phyloP scores from a whole-genome alignment of 1,140 invertebrate genomes.

The Temnothorax nylanderi region DNA sequence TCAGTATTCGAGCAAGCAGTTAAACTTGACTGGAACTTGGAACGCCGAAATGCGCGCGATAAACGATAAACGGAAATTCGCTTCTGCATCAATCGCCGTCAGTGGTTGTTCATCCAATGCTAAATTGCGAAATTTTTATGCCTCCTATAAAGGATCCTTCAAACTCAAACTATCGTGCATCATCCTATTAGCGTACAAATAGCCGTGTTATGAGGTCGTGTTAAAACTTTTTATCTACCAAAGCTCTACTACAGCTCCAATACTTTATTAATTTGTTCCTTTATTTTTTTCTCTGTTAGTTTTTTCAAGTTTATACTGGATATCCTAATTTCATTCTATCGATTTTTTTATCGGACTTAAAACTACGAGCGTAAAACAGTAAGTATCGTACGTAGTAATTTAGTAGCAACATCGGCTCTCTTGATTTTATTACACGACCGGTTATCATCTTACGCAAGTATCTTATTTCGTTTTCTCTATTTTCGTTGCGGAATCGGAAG shows the following conservation, averaged over 20 bases:
- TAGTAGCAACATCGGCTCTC: neutral
- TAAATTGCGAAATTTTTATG: neutral
- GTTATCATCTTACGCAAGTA: conserved; percentile 19
- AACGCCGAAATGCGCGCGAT: conserved; percentile 54
- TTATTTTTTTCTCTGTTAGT: neutral
- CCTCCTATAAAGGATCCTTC: neutral
- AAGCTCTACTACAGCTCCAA: too few relatives aligned
- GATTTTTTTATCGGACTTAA: neutral
- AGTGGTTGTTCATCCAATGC: conserved; percentile 40
- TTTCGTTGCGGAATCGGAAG: neutral
- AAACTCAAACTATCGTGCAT: neutral
- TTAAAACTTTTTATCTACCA: neutral
- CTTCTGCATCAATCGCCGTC: conserved; percentile 43
- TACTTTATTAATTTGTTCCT: too few relatives aligned
- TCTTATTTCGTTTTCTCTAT: neutral
- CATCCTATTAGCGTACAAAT: neutral
- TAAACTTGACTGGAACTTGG: conserved; percentile 66
- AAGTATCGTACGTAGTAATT: neutral
- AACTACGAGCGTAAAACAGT: neutral
- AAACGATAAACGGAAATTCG: conserved; percentile 54
- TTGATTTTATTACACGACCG: neutral
- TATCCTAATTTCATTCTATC: neutral
- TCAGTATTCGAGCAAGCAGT: conserved; percentile 56
- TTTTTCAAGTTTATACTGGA: neutral
- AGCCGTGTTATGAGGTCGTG: neutral